phyloP scores from a whole-genome alignment of 2,113 vertebrate species.

The Rhinolophus sinicus region DNA sequence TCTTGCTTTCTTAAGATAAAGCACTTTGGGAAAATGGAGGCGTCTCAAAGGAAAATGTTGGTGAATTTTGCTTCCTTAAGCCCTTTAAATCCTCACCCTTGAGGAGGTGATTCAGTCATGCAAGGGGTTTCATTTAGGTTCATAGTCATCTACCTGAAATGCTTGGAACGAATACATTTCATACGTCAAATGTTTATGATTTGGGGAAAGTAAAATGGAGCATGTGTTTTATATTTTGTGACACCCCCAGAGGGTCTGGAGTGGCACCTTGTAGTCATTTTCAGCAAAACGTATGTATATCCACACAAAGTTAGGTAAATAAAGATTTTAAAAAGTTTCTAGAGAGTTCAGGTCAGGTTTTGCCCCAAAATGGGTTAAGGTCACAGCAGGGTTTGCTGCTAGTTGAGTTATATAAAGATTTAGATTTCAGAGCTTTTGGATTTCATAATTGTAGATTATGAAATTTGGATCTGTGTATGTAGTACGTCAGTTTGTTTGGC shows the following conservation, averaged over 20 bases:
- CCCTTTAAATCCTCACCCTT: background rate
- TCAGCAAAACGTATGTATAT: background rate
- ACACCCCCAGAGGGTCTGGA: background rate
- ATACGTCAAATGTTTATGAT: constrained; percentile 17
- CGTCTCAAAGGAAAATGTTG: background rate
- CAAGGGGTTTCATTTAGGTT: background rate
- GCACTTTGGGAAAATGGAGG: background rate
- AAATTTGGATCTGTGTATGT: background rate
- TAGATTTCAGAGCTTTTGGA: constrained; percentile 48
- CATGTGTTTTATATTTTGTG: constrained; percentile 27
- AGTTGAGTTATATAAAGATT: constrained; percentile 32
- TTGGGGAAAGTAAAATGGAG: background rate
- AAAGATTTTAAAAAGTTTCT: constrained; percentile 6
- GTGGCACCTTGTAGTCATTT: background rate
- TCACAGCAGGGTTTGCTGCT: constrained; percentile 25
- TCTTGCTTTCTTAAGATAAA: constrained; percentile 38
- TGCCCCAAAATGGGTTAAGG: background rate
- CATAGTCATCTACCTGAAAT: background rate
- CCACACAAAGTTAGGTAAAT: background rate
- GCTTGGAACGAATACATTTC: constrained; percentile 24
- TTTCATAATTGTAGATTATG: constrained; percentile 50
- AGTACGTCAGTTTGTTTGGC: constrained; percentile 5
- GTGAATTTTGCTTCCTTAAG: constrained; percentile 7
- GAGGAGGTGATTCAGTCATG: background rate
- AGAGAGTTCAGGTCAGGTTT: constrained; percentile 6